A percentile compares a stretch with the other conserved stretches of the same genome.
phyloP scores from a whole-genome alignment of 64 coral and sea anemone genomes.

The Orbicella faveolata region DNA sequence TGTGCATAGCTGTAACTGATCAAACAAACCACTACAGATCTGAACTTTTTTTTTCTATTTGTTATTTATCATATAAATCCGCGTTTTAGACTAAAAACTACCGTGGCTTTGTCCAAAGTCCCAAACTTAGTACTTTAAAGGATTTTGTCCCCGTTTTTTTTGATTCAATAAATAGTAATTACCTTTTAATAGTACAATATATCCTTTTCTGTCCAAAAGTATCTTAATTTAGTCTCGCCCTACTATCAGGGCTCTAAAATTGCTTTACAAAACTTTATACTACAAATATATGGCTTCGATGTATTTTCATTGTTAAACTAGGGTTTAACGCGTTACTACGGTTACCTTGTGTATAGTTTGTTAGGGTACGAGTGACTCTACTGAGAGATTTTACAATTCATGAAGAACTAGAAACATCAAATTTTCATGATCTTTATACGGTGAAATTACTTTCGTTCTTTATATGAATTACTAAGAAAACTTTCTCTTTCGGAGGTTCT shows the following conservation, averaged over 20 bases:
- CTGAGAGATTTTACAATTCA: neutral
- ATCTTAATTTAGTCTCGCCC: slow-evolving; percentile 46
- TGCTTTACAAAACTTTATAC: slow-evolving; percentile 11
- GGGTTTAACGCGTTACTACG: neutral
- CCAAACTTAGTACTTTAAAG: slow-evolving; percentile 18
- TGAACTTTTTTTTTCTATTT: neutral
- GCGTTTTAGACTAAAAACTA: slow-evolving; percentile 19
- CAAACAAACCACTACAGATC: neutral
- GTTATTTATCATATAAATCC: slow-evolving; percentile 1
- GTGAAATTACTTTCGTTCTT: too few species aligned
- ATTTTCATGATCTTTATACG: neutral
- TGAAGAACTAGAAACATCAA: neutral
- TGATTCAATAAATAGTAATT: slow-evolving; percentile 50
- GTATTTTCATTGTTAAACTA: neutral
- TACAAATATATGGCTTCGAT: neutral
- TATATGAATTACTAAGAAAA: too few species aligned
- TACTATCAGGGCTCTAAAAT: slow-evolving; percentile 16
- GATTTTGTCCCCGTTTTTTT: neutral
- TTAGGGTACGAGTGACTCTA: neutral
- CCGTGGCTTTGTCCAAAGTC: neutral
- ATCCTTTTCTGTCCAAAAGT: slow-evolving; percentile 47
- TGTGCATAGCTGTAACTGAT: neutral
- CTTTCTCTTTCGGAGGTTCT: too few species aligned
- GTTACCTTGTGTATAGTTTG: neutral
- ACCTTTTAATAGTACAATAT: slow-evolving; percentile 49